Evolutionary conservation across 2,797 vertebrate genomes (phyloP), one percentile per base, ranked within the genome.

Genomic region (Ctenopoma kingsleyae): DNA sequence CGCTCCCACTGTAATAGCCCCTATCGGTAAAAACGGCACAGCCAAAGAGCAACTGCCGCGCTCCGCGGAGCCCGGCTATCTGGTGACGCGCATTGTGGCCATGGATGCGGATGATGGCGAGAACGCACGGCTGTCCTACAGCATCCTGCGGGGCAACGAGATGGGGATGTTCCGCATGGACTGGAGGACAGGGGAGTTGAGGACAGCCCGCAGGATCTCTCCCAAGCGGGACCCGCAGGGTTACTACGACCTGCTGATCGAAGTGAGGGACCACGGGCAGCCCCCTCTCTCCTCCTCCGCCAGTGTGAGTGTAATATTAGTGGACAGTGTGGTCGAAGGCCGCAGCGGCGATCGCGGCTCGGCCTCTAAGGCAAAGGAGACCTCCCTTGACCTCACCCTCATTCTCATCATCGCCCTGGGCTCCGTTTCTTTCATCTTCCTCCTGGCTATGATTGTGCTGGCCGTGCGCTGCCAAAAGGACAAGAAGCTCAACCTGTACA

Each of bases 361-460:
- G 0, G 88, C 94, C 15, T 92, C 91, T 47, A 93, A 88, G 74
- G 89, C 95, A 1, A 95, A 93, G 73, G 97, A 99, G 76, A 95
- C 93, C 69, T 96, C 97, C 1, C 94, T 98, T 46, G 97, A 99
- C 89, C 95, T 99, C 80, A 98, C 98, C 0, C 96, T 99, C 61
- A 99, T 99, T 79, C 97, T 99, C 76, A 99, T 99, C 88, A 98
- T 99, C 61, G 97, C 97, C 2, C 87, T 99, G 83, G 98, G 98
- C 76, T 98, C 97, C 0, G 96, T 99, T 50, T 99, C 97, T 40
- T 99, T 98, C 85, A 89, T 99, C 74, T 99, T 99, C 85, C 95
- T 99, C 16, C 89, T 99, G 85, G 98, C 97, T 36, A 98, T 99
- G 98, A 99, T 99, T 47, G 97, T 98, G 61, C 88, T 99, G 88